phyloP scores from a whole-genome alignment of 2,888 invertebrate species.

The Crepidodera aurea region DNA sequence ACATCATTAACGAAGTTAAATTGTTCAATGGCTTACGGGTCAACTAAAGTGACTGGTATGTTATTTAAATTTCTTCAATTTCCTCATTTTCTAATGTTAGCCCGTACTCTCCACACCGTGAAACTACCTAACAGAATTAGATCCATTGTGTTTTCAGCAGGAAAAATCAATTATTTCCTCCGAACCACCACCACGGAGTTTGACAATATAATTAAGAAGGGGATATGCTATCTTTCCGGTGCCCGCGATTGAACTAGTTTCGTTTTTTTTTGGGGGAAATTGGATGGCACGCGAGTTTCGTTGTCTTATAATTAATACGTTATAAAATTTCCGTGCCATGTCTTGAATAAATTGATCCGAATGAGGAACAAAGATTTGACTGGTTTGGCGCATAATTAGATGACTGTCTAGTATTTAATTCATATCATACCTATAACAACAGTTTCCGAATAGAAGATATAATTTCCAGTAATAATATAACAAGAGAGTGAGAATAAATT shows the following conservation, averaged over 20 bases:
- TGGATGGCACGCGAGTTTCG: constrained; percentile 15
- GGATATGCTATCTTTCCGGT: constrained; percentile 30
- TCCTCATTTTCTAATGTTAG: constrained; percentile 20
- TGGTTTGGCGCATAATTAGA: too few relatives aligned
- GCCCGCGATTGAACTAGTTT: constrained; percentile 19
- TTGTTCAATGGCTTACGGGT: constrained; percentile 10
- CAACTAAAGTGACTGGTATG: constrained; percentile 1
- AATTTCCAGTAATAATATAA: too few relatives aligned
- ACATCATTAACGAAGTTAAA: constrained; percentile 5
- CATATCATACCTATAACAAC: too few relatives aligned
- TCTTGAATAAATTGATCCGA: constrained; percentile 1
- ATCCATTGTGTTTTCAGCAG: constrained; percentile 37
- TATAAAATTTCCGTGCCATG: constrained; percentile 16
- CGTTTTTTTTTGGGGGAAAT: constrained; percentile 7
- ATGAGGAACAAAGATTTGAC: neutral
- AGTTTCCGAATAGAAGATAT: too few relatives aligned
- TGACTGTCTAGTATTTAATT: too few relatives aligned
- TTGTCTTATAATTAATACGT: constrained; percentile 20
- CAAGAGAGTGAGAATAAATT: too few relatives aligned
- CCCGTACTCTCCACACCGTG: constrained; percentile 28
- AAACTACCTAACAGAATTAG: constrained; percentile 34
- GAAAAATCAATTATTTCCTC: constrained; percentile 41
- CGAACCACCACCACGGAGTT: constrained; percentile 32
- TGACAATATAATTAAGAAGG: constrained; percentile 40
- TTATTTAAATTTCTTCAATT: constrained; percentile 28